phyloP scores from a whole-genome alignment of 2,113 vertebrate genomes.

The Gymnorhina tibicen region DNA sequence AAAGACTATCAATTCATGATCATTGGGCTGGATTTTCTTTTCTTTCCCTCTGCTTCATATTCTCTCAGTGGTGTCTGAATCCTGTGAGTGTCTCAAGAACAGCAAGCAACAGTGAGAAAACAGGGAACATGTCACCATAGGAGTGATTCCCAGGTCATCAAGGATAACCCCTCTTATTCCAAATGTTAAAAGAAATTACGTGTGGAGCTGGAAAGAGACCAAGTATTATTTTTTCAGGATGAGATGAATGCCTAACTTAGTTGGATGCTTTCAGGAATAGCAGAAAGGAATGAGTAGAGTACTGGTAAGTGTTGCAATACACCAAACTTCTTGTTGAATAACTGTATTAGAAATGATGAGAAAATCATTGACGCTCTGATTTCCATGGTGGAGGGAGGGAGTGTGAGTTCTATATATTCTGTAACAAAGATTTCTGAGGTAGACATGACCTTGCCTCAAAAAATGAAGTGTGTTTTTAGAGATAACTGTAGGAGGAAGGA shows the following conservation, averaged over 20 bases:
- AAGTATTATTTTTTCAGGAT: neutral
- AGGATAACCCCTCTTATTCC: neutral
- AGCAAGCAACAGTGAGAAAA: neutral
- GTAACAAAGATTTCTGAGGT: neutral
- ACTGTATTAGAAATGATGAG: neutral
- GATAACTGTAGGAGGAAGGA: neutral
- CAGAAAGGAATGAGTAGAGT: neutral
- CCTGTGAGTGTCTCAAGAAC: neutral
- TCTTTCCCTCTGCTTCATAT: neutral
- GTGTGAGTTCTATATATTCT: neutral
- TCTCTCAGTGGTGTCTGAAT: neutral
- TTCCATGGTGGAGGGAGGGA: neutral
- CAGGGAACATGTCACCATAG: neutral
- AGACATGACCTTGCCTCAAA: neutral
- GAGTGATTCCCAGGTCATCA: neutral
- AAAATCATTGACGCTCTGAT: neutral
- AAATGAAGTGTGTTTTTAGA: neutral
- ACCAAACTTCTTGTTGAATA: neutral
- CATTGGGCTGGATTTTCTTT: neutral
- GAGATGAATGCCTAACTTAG: neutral
- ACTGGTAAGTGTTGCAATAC: neutral
- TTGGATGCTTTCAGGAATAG: neutral
- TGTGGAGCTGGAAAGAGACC: neutral
- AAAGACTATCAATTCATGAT: neutral
- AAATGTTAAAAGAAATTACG: neutral